phyloP scores from a whole-genome alignment of 1,140 invertebrate genomes.

The Diachasma alloeum region DNA sequence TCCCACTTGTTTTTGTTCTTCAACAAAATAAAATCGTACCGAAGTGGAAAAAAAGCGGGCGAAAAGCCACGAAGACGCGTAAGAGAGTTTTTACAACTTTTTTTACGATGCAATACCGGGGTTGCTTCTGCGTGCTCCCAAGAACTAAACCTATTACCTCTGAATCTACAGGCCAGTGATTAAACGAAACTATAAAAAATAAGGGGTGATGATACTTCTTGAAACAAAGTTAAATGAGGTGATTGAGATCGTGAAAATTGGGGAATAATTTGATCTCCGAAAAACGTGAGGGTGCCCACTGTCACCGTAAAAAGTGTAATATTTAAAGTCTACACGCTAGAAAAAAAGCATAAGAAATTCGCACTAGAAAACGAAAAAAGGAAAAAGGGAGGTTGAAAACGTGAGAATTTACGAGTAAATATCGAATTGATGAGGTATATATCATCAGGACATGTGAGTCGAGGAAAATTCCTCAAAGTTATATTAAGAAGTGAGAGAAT shows the following conservation, averaged over 20 bases:
- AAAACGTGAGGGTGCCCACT: background rate
- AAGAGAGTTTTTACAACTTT: conserved; percentile 47
- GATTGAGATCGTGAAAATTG: conserved; percentile 37
- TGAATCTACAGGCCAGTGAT: conserved; percentile 39
- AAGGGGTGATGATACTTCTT: conserved; percentile 26
- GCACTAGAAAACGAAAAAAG: background rate
- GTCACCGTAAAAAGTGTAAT: background rate
- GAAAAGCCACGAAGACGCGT: conserved; percentile 9
- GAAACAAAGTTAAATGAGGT: conserved; percentile 52
- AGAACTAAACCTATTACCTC: conserved; percentile 55
- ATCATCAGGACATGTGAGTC: background rate
- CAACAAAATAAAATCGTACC: background rate
- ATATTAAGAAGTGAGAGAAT: conserved; percentile 2
- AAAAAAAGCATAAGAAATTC: background rate
- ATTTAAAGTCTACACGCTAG: background rate
- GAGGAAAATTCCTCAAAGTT: background rate
- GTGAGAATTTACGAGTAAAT: background rate
- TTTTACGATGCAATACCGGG: conserved; percentile 50
- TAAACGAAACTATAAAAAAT: conserved; percentile 50
- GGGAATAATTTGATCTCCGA: conserved; percentile 21
- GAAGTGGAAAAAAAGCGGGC: background rate
- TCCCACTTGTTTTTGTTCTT: background rate
- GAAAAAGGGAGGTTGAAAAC: background rate
- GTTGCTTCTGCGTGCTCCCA: conserved; percentile 27
- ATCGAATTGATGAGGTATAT: background rate